These are phyloP conservation scores for Cantharis nigra DNA, from an alignment of 2,888 invertebrate species.

Conservation along the genomic window DNA sequence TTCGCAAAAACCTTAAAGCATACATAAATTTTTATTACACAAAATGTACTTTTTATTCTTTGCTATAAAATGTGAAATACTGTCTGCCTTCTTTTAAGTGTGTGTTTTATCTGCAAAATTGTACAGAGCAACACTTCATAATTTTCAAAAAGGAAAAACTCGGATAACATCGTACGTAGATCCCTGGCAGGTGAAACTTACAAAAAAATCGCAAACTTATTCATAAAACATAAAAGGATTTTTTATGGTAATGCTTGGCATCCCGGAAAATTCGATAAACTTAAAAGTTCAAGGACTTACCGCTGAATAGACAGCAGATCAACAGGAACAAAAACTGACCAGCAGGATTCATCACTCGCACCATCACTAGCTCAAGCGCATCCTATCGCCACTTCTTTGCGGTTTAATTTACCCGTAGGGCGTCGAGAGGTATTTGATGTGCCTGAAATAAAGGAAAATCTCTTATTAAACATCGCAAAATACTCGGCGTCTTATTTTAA, in stretches of 20 bases:
- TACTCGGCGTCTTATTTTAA: conserved; percentile 23
- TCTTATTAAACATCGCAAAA: conserved; percentile 25
- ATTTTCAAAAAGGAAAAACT: neutral
- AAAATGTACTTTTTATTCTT: neutral
- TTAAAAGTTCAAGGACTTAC: conserved; percentile 24
- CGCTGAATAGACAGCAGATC: conserved; percentile 20
- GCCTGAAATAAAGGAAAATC: conserved; percentile 26
- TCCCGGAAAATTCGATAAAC: conserved; percentile 1
- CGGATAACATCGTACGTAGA: neutral
- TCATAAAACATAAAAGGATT: conserved; percentile 11
- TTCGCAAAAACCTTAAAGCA: neutral
- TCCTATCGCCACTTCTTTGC: conserved; percentile 21
- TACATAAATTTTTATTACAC: conserved; percentile 1
- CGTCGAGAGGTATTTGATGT: conserved; percentile 23
- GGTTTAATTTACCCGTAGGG: conserved; percentile 23
- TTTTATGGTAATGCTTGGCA: conserved; percentile 24
- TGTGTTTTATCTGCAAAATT: neutral
- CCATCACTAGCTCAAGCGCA: conserved; percentile 26
- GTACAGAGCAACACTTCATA: neutral
- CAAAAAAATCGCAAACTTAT: conserved; percentile 11
- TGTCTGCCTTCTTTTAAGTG: neutral
- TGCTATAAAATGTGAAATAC: neutral
- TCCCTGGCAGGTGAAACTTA: conserved; percentile 16
- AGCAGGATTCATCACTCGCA: conserved; percentile 18
- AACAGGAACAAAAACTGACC: conserved; percentile 21